phyloP scores from a whole-genome alignment of 2,797 vertebrate species.

The Pseudochaenichthys georgianus region DNA sequence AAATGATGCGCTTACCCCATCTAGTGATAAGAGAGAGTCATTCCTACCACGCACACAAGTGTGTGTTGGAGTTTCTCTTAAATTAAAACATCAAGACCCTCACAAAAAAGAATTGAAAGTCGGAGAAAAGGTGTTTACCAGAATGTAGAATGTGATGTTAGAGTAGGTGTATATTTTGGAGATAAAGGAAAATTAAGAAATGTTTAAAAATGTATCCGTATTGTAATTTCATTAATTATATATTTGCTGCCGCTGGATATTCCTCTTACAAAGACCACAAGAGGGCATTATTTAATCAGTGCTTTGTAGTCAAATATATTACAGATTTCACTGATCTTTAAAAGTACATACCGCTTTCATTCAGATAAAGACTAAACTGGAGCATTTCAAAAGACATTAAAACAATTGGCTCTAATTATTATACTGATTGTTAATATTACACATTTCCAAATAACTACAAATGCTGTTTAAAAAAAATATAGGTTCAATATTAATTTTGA shows the following conservation, averaged over 20 bases:
- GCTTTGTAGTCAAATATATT: slow-evolving; percentile 9
- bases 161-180: neutral
- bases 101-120: slow-evolving; percentile 23
- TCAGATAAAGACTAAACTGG: neutral
- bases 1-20: slow-evolving; percentile 79
- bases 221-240: slow-evolving; percentile 30
- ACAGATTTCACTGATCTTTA: slow-evolving; percentile 8
- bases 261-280: slow-evolving; percentile 53
- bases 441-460: neutral
- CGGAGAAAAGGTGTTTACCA: neutral
- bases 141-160: slow-evolving; percentile 7
- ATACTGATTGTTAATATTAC: neutral
- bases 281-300: slow-evolving; percentile 64
- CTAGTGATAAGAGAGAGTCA: slow-evolving; percentile 75
- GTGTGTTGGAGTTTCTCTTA: slow-evolving; percentile 1
- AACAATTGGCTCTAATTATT: neutral
- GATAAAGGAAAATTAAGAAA: slow-evolving; percentile 1
- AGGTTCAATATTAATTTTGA: neutral
- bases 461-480: neutral
- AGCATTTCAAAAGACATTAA: neutral
- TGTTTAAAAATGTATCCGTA: neutral
- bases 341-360: slow-evolving; percentile 2
- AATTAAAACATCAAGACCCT: slow-evolving; percentile 18
- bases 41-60: slow-evolving; percentile 26
- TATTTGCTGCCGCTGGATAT: slow-evolving; percentile 35